These are phyloP conservation scores for Taeniopygia guttata DNA, from an alignment of 2,797 vertebrate species.

Conservation along the genomic window DNA sequence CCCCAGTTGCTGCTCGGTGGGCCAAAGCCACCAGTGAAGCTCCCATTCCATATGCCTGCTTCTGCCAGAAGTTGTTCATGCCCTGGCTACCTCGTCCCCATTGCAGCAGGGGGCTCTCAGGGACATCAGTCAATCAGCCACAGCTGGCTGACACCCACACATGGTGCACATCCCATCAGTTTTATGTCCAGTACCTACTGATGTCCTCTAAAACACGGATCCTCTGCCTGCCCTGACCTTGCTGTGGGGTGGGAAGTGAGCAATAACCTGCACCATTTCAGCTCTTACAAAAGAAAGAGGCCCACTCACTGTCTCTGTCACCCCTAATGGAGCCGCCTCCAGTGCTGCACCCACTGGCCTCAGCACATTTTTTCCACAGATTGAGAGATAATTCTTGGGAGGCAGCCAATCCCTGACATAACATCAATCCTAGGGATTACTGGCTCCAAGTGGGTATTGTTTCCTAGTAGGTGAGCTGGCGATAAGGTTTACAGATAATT, in stretches of 20 bases:
- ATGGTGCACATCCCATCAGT: background rate
- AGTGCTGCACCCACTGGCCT: background rate
- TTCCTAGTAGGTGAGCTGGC: background rate
- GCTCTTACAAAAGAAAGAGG: background rate
- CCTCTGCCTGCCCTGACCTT: background rate
- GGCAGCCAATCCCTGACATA: background rate
- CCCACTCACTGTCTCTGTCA: background rate
- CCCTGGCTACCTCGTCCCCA: fast-evolving
- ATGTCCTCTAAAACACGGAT: background rate
- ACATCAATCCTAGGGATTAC: background rate
- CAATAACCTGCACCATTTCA: background rate
- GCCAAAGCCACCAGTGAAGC: background rate
- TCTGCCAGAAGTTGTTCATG: background rate
- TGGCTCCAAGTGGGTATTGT: background rate
- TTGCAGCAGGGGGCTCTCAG: fast-evolving
- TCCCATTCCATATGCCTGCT: background rate
- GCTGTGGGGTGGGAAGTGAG: background rate
- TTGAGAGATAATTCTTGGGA: background rate
- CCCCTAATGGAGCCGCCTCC: fast-evolving
- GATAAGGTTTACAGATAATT: conserved; percentile 32
- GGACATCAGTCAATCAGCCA: background rate
- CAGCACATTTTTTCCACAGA: background rate
- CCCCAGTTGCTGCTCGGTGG: fast-evolving
- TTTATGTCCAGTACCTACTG: background rate
- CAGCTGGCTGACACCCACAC: background rate